Evolutionary conservation across 2,888 invertebrate genomes (phyloP).

Genomic region (Bugulina stolonifera): DNA sequence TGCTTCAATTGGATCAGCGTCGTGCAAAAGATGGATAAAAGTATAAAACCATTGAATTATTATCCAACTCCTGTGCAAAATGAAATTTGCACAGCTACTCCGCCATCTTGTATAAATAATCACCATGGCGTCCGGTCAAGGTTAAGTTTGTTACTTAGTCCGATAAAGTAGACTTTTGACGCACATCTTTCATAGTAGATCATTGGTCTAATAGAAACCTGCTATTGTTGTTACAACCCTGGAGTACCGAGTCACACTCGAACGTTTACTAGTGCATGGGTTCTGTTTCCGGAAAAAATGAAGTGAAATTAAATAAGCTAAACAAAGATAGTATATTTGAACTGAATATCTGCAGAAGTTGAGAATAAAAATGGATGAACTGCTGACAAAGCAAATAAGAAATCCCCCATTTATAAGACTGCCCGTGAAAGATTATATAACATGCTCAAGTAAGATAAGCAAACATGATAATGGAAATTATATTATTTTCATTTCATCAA

Average conservation of each 20-base stretch:
- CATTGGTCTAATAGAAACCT: no score
- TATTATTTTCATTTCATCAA: background rate
- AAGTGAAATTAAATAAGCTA: no score
- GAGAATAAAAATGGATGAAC: background rate
- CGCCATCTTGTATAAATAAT: background rate
- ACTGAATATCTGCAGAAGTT: background rate
- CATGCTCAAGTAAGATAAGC: background rate
- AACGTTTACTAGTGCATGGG: no score
- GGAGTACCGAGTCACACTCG: no score
- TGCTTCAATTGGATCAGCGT: no score
- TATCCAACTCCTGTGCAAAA: no score
- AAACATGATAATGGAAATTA: no score
- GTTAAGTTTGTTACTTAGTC: background rate
- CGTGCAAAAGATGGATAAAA: no score
- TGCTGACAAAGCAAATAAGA: background rate
- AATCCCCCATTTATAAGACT: background rate
- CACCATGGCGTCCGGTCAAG: background rate
- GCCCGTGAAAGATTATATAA: conserved; percentile 10
- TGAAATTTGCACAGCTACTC: background rate
- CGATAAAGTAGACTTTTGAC: background rate
- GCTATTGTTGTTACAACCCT: no score
- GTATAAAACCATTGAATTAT: no score
- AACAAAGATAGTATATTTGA: no score
- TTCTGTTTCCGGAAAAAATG: no score
- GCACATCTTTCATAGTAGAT: background rate